Conservation (phyloP, 2,797 vertebrate species). For the Darevskia nairensis region DNA sequence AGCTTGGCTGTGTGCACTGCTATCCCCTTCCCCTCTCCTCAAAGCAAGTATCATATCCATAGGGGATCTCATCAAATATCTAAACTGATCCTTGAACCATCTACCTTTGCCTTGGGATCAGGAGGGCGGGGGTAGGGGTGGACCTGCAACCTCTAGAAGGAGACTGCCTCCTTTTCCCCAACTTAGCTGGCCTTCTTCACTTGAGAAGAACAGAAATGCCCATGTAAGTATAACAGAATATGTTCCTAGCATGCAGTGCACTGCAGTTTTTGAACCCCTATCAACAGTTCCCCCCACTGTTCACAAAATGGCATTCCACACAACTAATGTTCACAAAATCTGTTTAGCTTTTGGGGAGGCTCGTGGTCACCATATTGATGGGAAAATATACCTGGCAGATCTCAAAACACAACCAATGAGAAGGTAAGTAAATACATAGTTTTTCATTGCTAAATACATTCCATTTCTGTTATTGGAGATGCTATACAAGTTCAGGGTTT, state of each 20-base stretch:
- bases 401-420: constrained; percentile 76
- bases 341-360: constrained; percentile 75
- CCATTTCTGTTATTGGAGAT: not conserved
- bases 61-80: not conserved
- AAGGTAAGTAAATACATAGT: constrained; percentile 66
- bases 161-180: not conserved
- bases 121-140: not conserved
- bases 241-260: not conserved
- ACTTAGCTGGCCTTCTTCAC: not conserved
- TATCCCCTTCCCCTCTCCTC: no score
- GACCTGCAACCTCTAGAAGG: not conserved
- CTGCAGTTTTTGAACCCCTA: constrained; percentile 10
- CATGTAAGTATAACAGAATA: no score
- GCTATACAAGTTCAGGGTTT: not conserved
- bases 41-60: not conserved
- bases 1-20: no score
- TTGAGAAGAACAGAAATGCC: not conserved
- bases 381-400: constrained; percentile 74
- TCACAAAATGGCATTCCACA: constrained; percentile 11
- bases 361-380: constrained; percentile 76
- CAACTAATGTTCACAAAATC: constrained; percentile 3
- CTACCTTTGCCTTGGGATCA: not conserved
- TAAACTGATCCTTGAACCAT: not conserved
- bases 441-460: constrained; percentile 10
- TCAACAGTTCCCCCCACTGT: not conserved